These are phyloP conservation scores for Upupa epops DNA, from an alignment of 2,113 vertebrate genomes.

Conservation along the genomic window DNA sequence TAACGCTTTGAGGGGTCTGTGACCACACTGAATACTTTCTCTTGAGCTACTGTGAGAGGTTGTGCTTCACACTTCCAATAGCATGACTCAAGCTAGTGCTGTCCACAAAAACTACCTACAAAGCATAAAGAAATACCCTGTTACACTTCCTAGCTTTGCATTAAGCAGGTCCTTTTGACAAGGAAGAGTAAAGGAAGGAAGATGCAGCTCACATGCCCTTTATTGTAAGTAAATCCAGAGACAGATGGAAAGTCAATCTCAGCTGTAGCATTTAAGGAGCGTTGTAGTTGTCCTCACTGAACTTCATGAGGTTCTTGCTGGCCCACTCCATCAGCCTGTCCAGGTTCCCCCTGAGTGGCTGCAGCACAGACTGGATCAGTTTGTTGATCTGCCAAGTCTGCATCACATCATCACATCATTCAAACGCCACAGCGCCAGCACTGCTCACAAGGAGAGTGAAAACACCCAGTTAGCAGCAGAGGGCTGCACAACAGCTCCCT, in stretches of 20 bases:
- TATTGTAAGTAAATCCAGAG: not conserved
- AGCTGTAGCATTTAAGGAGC: not conserved
- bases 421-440: not conserved
- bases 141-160: not conserved
- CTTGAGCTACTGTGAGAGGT: not conserved
- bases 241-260: not conserved
- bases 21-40: not conserved
- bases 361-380: not conserved
- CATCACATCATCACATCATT: not conserved
- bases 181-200: constrained; percentile 36
- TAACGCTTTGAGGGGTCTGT: constrained; percentile 16
- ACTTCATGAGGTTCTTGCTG: no score
- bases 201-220: not conserved
- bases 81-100: not conserved
- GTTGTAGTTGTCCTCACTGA: no score
- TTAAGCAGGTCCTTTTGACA: not conserved
- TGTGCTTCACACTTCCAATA: not conserved
- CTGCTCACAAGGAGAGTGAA: not conserved
- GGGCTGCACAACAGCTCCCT: not conserved
- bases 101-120: not conserved
- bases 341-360: not conserved
- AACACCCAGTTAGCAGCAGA: not conserved
- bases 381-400: not conserved
- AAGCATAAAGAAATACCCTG: not conserved
- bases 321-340: no score